phyloP scores from a whole-genome alignment of 2,797 vertebrate species.

The Leptoclinus maculatus region DNA sequence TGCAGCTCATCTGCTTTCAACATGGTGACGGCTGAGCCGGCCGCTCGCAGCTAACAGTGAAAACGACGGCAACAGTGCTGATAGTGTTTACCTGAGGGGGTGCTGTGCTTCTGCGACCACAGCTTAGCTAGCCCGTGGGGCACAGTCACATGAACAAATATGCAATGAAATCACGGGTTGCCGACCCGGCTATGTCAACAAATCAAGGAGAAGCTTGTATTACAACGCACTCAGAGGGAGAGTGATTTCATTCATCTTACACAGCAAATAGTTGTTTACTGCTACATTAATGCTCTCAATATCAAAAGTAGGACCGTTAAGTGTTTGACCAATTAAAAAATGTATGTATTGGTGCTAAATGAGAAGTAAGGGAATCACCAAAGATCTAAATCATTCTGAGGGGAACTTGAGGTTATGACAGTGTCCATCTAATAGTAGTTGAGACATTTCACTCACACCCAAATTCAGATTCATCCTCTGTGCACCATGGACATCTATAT shows the following conservation, averaged over 20 bases:
- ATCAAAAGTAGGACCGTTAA: background rate
- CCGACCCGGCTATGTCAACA: too few relatives aligned
- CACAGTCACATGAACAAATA: too few relatives aligned
- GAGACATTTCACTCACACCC: background rate
- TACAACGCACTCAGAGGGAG: too few relatives aligned
- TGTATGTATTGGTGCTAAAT: background rate
- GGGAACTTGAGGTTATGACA: background rate
- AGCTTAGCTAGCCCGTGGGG: too few relatives aligned
- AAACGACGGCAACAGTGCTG: background rate
- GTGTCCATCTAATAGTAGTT: background rate
- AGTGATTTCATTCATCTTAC: too few relatives aligned
- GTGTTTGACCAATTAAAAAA: background rate
- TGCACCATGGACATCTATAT: too few relatives aligned
- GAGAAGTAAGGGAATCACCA: background rate
- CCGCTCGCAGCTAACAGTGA: background rate
- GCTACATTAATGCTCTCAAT: too few relatives aligned
- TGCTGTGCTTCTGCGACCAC: too few relatives aligned
- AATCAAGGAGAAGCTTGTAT: too few relatives aligned
- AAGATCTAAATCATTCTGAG: background rate
- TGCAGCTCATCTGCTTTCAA: background rate
- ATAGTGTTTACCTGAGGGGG: background rate
- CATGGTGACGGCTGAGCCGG: background rate
- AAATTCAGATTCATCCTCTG: too few relatives aligned
- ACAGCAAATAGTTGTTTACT: too few relatives aligned
- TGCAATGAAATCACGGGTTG: too few relatives aligned